Evolutionary conservation across 2,797 vertebrate species (phyloP), one percentile per base, ranked within the genome.

Genomic region (Gymnothorax javanicus): DNA sequence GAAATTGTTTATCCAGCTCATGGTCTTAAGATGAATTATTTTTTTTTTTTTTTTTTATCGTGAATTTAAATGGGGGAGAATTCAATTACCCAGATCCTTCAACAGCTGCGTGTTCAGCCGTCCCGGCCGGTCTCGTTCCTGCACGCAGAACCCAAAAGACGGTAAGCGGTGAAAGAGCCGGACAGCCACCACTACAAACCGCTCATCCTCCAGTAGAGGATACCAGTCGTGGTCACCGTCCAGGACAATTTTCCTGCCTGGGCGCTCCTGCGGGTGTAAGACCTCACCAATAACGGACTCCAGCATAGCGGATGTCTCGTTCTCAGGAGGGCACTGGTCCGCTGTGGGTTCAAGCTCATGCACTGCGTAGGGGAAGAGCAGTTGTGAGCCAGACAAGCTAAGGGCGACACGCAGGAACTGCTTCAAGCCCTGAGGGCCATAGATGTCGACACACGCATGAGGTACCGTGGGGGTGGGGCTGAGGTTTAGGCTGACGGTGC

Each of bases 161-260:
- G 98, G 97, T 77, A 99, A 87, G 15, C 97, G 96, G 89, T 99
- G 98, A 86, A 96, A 98, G n/a, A 99, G 94, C 88, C 96, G 94
- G 90, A 99, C 98, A 0, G 97, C 98, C 87, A 95, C 96, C 12
- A 98, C 95, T 0, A 94, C 91, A 89, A 99, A 95, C 88, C 94
- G 96, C 82, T 96, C 94, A 0, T 97, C 95, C 86, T 98, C 95
- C 56, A 97, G 84, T 85, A 99, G 95, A 77, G 90, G 25, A 89
- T 98, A 99, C 0, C 91, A 93, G 50, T 95, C 94, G 3, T 93
- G 94, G 4, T 85, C 91, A 0, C 89, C 91, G 57, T 97, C 95
- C 89, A 97, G 91, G 0, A 88, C 82, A 87, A 99, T 91, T 0
- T 93, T 94, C 69, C 94, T 93, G 69, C 97, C 97, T 0, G 82